Evolutionary conservation across 2,888 invertebrate species (phyloP).

Genomic region (Ophion costatus): DNA sequence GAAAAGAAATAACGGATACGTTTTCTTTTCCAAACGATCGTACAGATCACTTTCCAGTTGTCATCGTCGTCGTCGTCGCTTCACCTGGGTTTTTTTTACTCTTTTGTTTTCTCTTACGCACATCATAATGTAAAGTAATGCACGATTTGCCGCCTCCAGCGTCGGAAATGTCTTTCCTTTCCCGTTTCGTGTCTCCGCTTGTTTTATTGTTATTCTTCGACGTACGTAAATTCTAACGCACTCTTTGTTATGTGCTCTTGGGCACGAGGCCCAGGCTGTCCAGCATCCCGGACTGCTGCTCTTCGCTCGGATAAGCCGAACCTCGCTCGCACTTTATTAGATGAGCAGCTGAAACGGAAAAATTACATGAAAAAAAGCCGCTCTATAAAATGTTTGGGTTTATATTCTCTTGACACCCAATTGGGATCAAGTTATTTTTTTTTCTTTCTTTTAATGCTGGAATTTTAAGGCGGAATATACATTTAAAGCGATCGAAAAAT

Average conservation of each 20-base stretch:
- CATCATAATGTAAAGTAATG: no score
- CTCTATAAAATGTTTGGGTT: not conserved
- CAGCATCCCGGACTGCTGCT: constrained; percentile 83
- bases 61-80: no score
- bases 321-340: constrained; percentile 89
- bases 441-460: constrained; percentile 34
- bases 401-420: no score
- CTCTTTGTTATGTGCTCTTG: constrained; percentile 74
- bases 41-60: no score
- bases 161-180: not conserved
- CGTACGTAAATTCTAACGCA: constrained; percentile 40
- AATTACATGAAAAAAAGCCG: constrained; percentile 38
- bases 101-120: no score
- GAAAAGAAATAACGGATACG: no score
- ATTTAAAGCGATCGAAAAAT: no score
- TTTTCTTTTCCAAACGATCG: no score
- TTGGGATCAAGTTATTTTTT: not conserved
- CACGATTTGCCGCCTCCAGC: not conserved
- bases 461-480: not conserved
- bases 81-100: no score
- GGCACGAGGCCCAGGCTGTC: constrained; percentile 81
- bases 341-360: constrained; percentile 86
- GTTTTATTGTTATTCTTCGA: not conserved
- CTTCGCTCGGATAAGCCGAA: constrained; percentile 88
- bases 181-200: not conserved